Conservation (phyloP, 2,888 invertebrate species). For the Drosophila yooni region DNA sequence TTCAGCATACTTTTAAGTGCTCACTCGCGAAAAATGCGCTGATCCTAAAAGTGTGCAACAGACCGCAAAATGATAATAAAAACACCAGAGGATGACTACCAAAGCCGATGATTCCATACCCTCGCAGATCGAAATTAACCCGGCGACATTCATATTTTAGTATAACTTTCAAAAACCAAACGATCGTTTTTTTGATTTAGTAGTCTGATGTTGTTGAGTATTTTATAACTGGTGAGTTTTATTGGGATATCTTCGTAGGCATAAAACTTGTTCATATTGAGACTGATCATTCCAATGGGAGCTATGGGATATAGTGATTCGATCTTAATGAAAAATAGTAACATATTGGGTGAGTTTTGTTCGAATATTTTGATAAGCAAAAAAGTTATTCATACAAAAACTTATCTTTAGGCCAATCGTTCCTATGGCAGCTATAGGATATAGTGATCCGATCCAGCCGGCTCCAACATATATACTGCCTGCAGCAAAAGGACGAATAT, state of each 20-base stretch:
- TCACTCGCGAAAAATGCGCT: conserved; percentile 54
- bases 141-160: not conserved
- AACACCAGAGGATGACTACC: not conserved
- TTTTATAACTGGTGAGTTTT: not conserved
- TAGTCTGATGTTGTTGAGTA: not conserved
- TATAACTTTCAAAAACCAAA: not conserved
- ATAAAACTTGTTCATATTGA: not conserved
- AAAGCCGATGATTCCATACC: not conserved
- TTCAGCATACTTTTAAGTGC: conserved; percentile 76
- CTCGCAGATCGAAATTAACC: not conserved
- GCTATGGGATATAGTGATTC: not conserved
- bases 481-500: not conserved
- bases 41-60: conserved; percentile 72
- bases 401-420: not conserved
- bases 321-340: too few relatives aligned
- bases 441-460: not conserved
- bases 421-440: not conserved
- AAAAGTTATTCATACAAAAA: not conserved
- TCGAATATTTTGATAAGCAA: conserved; percentile 11
- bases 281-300: not conserved
- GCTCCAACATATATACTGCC: not conserved
- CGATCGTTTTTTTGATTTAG: not conserved
- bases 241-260: conserved; percentile 13
- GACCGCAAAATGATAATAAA: not conserved
- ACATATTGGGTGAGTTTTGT: not conserved